phyloP scores from a whole-genome alignment of 2,113 vertebrate genomes.

The Saguinus midas region DNA sequence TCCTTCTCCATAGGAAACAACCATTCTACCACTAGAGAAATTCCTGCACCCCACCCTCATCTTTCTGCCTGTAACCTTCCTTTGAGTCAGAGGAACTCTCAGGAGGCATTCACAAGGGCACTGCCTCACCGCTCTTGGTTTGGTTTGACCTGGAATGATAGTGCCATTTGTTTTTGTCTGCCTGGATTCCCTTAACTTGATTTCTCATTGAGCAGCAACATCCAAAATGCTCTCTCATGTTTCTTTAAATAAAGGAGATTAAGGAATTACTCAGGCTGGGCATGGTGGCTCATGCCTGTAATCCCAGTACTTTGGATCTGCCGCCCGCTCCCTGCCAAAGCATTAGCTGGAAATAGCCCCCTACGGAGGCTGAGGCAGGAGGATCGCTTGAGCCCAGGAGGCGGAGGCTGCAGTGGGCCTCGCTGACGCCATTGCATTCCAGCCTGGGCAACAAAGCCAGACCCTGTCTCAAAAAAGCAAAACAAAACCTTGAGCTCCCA shows the following conservation, averaged over 20 bases:
- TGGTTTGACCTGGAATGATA: neutral
- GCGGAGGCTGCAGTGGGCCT: no score
- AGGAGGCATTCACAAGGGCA: neutral
- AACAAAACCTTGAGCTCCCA: neutral
- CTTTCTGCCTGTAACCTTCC: neutral
- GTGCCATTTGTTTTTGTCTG: neutral
- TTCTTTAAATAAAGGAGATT: slow-evolving; percentile 26
- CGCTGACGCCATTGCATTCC: no score
- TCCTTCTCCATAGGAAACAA: neutral
- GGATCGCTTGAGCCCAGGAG: no score
- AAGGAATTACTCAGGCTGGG: neutral
- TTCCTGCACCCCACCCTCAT: neutral
- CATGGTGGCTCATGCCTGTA: no score
- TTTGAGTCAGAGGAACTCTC: neutral
- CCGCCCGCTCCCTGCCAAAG: no score
- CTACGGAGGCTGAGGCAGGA: no score
- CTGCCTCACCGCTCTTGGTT: neutral
- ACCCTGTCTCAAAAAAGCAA: neutral
- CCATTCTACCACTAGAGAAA: neutral
- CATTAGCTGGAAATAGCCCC: no score
- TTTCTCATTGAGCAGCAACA: neutral
- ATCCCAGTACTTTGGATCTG: no score
- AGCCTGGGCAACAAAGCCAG: no score
- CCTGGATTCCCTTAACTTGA: neutral
- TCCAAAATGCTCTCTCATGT: neutral